Base-by-base conservation (phyloP, 2,888 invertebrate genomes). In the Leistus spinibarbis region DNA sequence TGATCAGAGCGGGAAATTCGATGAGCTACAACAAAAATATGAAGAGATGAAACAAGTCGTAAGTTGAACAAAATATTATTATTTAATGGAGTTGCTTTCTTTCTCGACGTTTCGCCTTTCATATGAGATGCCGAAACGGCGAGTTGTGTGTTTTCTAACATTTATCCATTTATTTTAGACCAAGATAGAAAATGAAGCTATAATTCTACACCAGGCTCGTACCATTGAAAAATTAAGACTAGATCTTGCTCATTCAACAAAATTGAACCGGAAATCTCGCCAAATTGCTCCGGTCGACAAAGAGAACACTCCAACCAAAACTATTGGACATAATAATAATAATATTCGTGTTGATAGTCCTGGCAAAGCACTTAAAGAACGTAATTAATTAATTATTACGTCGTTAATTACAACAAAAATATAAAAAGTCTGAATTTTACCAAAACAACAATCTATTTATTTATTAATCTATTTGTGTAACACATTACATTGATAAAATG, bases 301-400 rank as follows among this genome's bases (percentile, higher is more conserved):
- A 79, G 88, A 88, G 79, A 88, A 88, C 79, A 85, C 85, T 77
- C 85, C 86, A 9, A 84, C 82, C 60, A 81, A 84, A 66, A 81
- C 85, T 22, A 20, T 9, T 22, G n/a, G 16, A 16, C n/a, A n/a
- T n/a, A n/a, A n/a, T n/a, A n/a, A n/a, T n/a, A 74, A 85, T 3
- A 85, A 82, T 70, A 79, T 79, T 9, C 81, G 80, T 40, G 80
- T 83, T 9, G 83, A 83, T 27, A 88, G 88, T 78, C 83, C 85
- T 7, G 79, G 82, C 23, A 85, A 85, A 22, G 87, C 88, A 2
- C 81, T 88, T 64, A 85, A 85, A 78, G 86, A 86, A 79, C 83
- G 86, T 76, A 88, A 88, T 79, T 85, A 79, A 81, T 54, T 13
- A 22, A 54, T 54, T 22, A 40, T 10, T 7, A 10, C 13, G 40